phyloP scores from a whole-genome alignment of 2,797 vertebrate genomes.

The Lepus oiostolus region DNA sequence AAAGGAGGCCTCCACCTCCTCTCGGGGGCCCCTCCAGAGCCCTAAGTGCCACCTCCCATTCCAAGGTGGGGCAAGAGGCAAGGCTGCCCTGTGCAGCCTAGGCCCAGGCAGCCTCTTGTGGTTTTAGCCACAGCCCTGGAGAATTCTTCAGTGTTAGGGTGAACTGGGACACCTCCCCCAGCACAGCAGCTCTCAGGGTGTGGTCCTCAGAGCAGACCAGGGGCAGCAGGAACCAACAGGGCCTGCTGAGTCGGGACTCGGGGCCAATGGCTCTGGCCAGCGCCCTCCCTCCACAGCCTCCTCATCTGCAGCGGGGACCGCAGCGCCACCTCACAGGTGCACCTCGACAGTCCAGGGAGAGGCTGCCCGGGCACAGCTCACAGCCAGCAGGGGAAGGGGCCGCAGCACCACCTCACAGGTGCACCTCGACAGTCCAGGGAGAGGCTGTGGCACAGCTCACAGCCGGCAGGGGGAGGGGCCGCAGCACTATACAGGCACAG shows the following conservation, averaged over 20 bases:
- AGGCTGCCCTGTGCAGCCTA: background rate
- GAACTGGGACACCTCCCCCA: background rate
- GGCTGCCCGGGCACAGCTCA: no score
- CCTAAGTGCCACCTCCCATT: background rate
- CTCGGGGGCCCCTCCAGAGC: background rate
- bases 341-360: no score
- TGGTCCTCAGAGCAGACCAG: background rate
- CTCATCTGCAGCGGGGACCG: background rate
- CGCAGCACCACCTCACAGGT: no score
- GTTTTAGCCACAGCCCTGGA: background rate
- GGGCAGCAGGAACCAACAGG: no score
- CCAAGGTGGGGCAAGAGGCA: background rate
- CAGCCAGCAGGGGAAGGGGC: no score
- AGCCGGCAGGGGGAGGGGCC: background rate
- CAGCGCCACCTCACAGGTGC: no score
- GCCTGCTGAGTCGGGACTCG: no score
- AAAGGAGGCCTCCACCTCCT: background rate
- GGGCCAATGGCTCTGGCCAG: background rate
- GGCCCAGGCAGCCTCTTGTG: background rate
- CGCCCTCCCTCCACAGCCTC: background rate
- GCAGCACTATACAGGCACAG: rapidly evolving
- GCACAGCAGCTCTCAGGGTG: background rate
- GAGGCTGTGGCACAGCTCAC: no score
- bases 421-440: no score
- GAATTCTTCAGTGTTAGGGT: background rate